These are phyloP conservation scores for Hexactinellida sp. DNA, from an alignment of 37 sponge, comb jelly and placozoan species.

Conservation along the genomic window DNA sequence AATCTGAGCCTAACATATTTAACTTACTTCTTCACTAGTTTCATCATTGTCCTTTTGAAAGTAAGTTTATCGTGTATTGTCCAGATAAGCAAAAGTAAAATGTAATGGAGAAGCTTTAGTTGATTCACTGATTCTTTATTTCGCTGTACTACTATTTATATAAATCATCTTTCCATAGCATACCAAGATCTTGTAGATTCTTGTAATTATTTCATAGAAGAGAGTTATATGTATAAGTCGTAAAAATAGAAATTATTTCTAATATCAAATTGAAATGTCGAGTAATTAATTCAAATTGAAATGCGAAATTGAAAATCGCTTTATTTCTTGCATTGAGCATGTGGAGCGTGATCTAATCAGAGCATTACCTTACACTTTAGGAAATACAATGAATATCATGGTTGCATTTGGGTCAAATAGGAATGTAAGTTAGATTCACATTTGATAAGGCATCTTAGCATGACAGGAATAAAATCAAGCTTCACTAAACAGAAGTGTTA, in stretches of 20 bases:
- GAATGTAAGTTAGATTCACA: background rate
- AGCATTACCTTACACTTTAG: too few relatives aligned
- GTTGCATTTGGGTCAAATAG: background rate
- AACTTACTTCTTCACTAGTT: slow-evolving; percentile 10
- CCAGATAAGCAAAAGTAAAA: background rate
- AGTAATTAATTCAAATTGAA: too few relatives aligned
- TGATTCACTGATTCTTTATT: background rate
- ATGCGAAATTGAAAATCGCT: too few relatives aligned
- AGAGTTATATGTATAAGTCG: too few relatives aligned
- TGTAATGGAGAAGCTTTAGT: background rate
- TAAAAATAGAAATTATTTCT: background rate
- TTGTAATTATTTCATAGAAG: background rate
- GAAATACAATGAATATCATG: background rate
- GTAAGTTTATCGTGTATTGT: background rate
- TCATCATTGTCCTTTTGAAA: background rate
- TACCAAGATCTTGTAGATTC: background rate
- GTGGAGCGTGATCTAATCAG: too few relatives aligned
- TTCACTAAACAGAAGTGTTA: background rate
- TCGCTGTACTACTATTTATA: background rate
- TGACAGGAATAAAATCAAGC: background rate
- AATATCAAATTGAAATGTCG: background rate
- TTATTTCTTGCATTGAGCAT: too few relatives aligned
- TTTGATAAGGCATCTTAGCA: background rate
- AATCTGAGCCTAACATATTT: background rate
- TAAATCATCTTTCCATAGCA: background rate